Base-by-base conservation (phyloP, 2,888 invertebrate species). In the Diarsia brunnea region DNA sequence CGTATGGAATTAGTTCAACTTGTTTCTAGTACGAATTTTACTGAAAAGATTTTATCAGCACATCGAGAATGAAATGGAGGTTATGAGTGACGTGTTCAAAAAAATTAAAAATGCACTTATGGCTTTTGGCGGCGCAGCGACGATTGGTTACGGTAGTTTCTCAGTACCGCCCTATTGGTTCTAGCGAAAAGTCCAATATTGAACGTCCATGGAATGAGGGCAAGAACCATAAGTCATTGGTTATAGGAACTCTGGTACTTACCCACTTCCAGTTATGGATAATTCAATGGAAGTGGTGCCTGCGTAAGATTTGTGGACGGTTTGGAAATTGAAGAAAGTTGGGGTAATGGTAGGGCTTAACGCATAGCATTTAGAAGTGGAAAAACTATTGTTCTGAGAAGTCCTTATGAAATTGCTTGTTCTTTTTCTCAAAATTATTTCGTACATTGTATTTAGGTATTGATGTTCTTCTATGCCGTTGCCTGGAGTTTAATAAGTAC, bases 181-280 rank as follows among this genome's bases (percentile, higher is more conserved):
- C 78, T 31, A 73, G 47, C 58, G 53, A 78, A 68, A 49, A 81
- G 24, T 65, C 67, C 68, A 73, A 81, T 84, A 84, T 81, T 78
- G 58, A 78, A 75, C 63, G 73, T 75, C 63, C 65, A 60, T 71
- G 68, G 66, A 83, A 80, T 21, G 67, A 61, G 69, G 72, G 64
- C 66, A 69, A 58, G 1, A 47, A 24, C 64, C 21, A 69, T 82
- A 83, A 79, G 21, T 82, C 75, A 76, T 61, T 61, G 69, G 72
- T 83, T 58, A 81, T 82, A 65, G 82, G 72, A 68, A 74, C 27
- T 61, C n/a, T 38, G 55, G 63, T 43, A 72, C 63, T 72, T 72
- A 64, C 49, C 72, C 12, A 49, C 27, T 75, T 67, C 65, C 78
- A 75, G 51, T 45, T 72, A 67, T 51, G 55, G 81, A 53, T 61